Conservation (phyloP, 2,888 invertebrate species). For the Pseudoips prasinana region DNA sequence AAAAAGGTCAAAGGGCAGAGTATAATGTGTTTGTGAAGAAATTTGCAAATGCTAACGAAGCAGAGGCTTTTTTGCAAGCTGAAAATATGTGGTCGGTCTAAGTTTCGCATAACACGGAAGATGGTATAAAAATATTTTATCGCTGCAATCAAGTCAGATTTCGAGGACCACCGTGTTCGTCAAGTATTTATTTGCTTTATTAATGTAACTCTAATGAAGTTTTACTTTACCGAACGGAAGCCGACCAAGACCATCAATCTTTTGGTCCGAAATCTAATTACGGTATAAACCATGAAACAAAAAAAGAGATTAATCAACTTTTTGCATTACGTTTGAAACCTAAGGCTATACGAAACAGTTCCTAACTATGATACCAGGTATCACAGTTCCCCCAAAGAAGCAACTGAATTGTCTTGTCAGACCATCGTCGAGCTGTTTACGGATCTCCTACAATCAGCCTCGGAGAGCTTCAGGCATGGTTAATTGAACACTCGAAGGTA, state of each 20-base stretch:
- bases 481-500: constrained; percentile 7
- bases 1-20: constrained; percentile 1
- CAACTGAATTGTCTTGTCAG: constrained; percentile 13
- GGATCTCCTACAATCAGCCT: constrained; percentile 11
- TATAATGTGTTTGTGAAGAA: background rate
- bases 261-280: background rate
- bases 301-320: constrained; percentile 13
- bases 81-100: background rate
- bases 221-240: background rate
- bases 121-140: background rate
- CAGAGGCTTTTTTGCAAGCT: background rate
- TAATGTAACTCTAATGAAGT: background rate
- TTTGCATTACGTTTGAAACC: constrained; percentile 11
- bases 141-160: background rate
- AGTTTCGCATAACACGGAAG: background rate
- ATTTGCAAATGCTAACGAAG: background rate
- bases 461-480: constrained; percentile 10
- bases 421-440: constrained; percentile 9
- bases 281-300: constrained; percentile 4
- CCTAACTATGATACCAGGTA: constrained; percentile 3
- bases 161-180: background rate
- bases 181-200: background rate
- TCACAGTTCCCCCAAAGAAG: constrained; percentile 10
- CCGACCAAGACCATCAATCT: constrained; percentile 1
- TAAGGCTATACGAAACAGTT: constrained; percentile 12